Conservation (phyloP, 2,113 vertebrate genomes). For the Enhydra lutris region DNA sequence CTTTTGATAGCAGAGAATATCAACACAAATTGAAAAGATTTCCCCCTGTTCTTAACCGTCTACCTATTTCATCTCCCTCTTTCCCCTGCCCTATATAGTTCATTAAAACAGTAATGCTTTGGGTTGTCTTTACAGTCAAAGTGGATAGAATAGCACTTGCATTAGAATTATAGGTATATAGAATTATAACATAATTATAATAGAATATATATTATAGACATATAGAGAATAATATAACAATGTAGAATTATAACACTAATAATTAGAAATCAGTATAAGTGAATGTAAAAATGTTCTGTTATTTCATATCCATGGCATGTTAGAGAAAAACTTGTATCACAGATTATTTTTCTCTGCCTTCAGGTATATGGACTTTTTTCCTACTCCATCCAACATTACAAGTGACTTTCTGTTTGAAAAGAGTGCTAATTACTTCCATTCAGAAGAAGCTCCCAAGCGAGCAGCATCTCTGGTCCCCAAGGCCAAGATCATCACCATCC, state of each 20-base stretch:
- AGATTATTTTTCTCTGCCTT: constrained; percentile 40
- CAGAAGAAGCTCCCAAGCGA: constrained; percentile 92
- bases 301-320: neutral
- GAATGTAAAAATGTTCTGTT: neutral
- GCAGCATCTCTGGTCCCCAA: constrained; percentile 94
- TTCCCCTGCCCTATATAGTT: neutral
- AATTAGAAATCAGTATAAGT: neutral
- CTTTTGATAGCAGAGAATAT: neutral
- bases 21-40: neutral
- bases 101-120: neutral
- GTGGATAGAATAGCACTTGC: neutral
- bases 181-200: too few relatives aligned
- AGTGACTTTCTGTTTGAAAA: constrained; percentile 96
- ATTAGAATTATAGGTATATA: too few relatives aligned
- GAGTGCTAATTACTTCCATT: constrained; percentile 97
- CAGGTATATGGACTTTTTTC: constrained; percentile 99
- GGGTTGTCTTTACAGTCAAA: neutral
- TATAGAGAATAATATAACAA: too few relatives aligned
- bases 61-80: neutral
- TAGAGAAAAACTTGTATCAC: neutral
- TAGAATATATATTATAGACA: too few relatives aligned
- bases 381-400: constrained; percentile 91
- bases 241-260: neutral
- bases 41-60: neutral
- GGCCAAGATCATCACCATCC: constrained; percentile 97